These are phyloP conservation scores for Diglossa cyanea DNA, from an alignment of 2,797 vertebrate species.

Conservation along the genomic window DNA sequence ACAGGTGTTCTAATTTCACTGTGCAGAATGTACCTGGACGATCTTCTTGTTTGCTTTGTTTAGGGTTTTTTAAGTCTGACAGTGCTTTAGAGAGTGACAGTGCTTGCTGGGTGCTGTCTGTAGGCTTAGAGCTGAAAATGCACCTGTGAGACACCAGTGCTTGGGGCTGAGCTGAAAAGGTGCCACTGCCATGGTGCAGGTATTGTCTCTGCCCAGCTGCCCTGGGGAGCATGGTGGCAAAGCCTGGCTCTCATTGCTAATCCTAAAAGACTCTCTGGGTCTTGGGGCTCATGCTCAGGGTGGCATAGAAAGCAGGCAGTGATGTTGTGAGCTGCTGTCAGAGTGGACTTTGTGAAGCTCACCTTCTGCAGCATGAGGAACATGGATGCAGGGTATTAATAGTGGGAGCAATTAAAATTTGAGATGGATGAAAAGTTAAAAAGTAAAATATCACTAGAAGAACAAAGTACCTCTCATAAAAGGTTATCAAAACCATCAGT, in stretches of 20 bases:
- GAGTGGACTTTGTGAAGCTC: background rate
- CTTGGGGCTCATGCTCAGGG: background rate
- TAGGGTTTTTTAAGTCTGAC: background rate
- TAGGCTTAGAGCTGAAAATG: constrained; percentile 21
- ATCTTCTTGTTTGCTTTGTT: background rate
- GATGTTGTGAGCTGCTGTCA: background rate
- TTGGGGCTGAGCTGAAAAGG: background rate
- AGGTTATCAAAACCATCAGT: background rate
- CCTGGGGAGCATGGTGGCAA: background rate
- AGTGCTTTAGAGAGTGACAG: constrained; percentile 32
- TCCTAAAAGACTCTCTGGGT: background rate
- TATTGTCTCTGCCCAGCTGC: background rate
- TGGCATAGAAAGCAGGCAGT: background rate
- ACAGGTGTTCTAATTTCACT: constrained; percentile 32
- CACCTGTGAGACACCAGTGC: background rate
- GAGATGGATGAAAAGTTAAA: background rate
- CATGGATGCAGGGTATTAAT: background rate
- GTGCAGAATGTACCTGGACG: constrained; percentile 44
- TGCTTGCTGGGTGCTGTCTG: background rate
- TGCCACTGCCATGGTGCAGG: background rate
- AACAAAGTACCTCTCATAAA: background rate
- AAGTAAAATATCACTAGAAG: background rate
- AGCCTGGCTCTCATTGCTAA: background rate
- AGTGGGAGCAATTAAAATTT: background rate
- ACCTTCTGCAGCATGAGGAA: background rate